A percentile compares a stretch with the other conserved stretches of the same genome.
Conservation (phyloP, 2,888 invertebrate species). For the Orchesella flavescens region DNA sequence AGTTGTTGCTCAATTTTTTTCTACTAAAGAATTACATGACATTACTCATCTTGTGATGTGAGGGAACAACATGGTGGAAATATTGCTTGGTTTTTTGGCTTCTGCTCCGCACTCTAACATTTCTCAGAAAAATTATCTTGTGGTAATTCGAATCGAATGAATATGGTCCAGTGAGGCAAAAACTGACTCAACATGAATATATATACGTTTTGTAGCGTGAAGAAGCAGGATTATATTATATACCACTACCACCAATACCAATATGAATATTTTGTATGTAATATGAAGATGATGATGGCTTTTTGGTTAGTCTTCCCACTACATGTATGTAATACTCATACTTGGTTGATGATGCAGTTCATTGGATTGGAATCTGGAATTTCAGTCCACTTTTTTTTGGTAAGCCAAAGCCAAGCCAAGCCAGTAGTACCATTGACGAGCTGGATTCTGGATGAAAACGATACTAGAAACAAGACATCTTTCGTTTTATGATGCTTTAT, state of each 20-base stretch:
- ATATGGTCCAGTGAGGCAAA: conserved; percentile 46
- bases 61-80: too few species aligned
- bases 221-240: conserved; percentile 6
- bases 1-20: too few species aligned
- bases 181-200: conserved; percentile 13
- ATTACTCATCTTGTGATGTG: conserved; percentile 45
- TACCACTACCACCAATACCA: too few species aligned
- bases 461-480: too few species aligned
- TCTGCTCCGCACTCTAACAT: neutral
- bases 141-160: conserved; percentile 36
- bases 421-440: too few species aligned
- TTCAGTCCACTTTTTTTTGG: conserved; percentile 53
- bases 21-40: neutral
- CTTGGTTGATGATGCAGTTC: conserved; percentile 42
- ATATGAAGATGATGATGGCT: conserved; percentile 25
- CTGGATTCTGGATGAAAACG: too few species aligned
- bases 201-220: neutral
- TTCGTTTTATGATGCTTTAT: conserved; percentile 4
- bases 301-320: neutral
- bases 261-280: conserved; percentile 2
- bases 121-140: conserved; percentile 4
- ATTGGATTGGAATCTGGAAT: conserved; percentile 60
- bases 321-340: neutral
- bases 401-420: neutral
- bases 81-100: neutral